Evolutionary conservation across 2,888 invertebrate genomes (phyloP).

Genomic region (Caenorhabditis sinica): DNA sequence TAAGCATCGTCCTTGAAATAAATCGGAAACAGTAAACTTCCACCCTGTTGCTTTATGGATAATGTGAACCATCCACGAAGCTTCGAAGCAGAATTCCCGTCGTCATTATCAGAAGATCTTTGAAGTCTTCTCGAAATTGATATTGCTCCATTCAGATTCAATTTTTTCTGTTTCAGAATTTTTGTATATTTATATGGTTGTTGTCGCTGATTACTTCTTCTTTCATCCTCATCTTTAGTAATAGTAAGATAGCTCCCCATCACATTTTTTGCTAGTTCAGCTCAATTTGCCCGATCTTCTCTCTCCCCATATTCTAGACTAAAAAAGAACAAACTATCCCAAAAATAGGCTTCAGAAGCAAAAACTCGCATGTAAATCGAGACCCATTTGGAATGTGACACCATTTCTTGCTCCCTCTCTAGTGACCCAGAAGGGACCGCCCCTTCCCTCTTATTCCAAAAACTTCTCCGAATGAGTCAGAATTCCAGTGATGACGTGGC

Average conservation of each 20-base stretch:
- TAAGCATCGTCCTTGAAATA: too few relatives aligned
- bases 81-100: too few relatives aligned
- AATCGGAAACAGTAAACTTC: too few relatives aligned
- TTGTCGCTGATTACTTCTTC: too few relatives aligned
- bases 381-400: background rate
- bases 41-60: too few relatives aligned
- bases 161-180: background rate
- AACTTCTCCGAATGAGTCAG: constrained; percentile 7
- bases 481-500: constrained; percentile 43
- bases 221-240: too few relatives aligned
- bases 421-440: background rate
- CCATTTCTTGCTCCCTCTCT: background rate
- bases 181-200: too few relatives aligned
- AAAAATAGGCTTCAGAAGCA: background rate
- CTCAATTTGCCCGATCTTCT: background rate
- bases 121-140: background rate
- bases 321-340: background rate
- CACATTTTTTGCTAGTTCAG: background rate
- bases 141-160: too few relatives aligned
- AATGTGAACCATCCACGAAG: too few relatives aligned
- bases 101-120: too few relatives aligned
- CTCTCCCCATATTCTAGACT: background rate
- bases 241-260: too few relatives aligned
- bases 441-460: background rate
- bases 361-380: background rate